These are phyloP conservation scores for Thalpophila matura DNA, from an alignment of 2,888 invertebrate genomes.

Conservation along the genomic window DNA sequence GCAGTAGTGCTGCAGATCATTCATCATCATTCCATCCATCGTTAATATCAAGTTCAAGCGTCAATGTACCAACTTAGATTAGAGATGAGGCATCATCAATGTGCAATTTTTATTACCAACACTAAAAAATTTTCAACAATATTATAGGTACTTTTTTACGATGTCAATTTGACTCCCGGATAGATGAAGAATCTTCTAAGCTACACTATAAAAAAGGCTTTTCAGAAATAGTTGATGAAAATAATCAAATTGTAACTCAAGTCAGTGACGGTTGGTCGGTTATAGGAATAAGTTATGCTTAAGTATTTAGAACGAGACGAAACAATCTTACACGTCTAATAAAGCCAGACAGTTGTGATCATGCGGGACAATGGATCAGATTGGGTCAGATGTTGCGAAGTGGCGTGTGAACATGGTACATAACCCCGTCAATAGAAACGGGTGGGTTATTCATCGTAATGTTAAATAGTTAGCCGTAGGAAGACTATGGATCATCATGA, in stretches of 20 bases:
- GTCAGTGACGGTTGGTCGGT: not conserved
- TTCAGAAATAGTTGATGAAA: too few species aligned
- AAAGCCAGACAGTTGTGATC: constrained; percentile 50
- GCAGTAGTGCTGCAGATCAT: constrained; percentile 16
- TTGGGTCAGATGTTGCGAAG: constrained; percentile 59
- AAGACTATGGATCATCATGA: not conserved
- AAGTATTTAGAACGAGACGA: constrained; percentile 25
- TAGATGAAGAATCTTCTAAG: too few species aligned
- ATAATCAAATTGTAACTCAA: not conserved
- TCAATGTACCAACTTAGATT: constrained; percentile 19
- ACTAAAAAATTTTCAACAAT: too few species aligned
- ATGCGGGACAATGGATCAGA: constrained; percentile 60
- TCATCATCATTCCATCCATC: constrained; percentile 38
- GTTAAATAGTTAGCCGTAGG: not conserved
- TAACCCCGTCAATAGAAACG: constrained; percentile 21
- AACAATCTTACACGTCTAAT: constrained; percentile 53
- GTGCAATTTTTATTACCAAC: too few species aligned
- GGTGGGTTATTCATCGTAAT: constrained; percentile 12
- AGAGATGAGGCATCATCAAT: too few species aligned
- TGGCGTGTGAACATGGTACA: constrained; percentile 60
- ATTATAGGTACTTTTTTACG: too few species aligned
- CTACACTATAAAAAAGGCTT: too few species aligned
- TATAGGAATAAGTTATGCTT: not conserved
- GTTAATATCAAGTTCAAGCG: constrained; percentile 6
- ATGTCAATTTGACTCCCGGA: too few species aligned